Evolutionary conservation across 2,113 vertebrate species (phyloP).

Genomic region (Cisticola juncidis): DNA sequence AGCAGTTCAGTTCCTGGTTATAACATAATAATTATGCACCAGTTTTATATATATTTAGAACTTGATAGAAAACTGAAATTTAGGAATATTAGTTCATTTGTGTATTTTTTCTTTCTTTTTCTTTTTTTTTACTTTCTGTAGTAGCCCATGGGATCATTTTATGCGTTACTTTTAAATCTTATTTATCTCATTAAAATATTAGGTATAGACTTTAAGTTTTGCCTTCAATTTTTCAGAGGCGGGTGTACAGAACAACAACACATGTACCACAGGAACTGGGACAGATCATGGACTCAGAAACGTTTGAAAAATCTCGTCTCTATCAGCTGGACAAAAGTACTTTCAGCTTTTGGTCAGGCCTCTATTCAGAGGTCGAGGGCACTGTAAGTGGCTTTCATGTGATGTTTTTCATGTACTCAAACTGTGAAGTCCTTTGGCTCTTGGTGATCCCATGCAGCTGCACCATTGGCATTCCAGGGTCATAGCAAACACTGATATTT

Average conservation of each 20-base stretch:
- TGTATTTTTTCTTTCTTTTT: neutral
- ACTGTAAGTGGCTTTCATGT: slow-evolving; percentile 80
- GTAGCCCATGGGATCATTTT: neutral
- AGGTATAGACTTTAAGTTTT: neutral
- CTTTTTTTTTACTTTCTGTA: neutral
- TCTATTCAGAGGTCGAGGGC: slow-evolving; percentile 94
- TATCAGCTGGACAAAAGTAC: slow-evolving; percentile 99
- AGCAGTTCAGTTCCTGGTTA: neutral
- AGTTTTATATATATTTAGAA: neutral
- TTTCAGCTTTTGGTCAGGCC: slow-evolving; percentile 97
- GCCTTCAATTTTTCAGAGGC: slow-evolving; percentile 79
- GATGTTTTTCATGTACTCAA: neutral
- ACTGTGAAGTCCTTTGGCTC: neutral
- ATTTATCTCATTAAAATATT: neutral
- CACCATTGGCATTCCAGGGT: neutral
- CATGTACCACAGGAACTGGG: slow-evolving; percentile 89
- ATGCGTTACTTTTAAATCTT: neutral
- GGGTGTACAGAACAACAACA: slow-evolving; percentile 86
- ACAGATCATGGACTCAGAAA: slow-evolving; percentile 96
- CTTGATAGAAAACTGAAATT: neutral
- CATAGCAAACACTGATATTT: accelerated
- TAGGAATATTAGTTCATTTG: neutral
- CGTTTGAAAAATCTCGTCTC: slow-evolving; percentile 95
- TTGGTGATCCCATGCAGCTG: neutral
- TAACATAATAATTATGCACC: neutral